A percentile compares a stretch with the other conserved stretches of the same genome.
phyloP scores from a whole-genome alignment of 2,888 invertebrate species.

The Gymnosoma rotundatum region DNA sequence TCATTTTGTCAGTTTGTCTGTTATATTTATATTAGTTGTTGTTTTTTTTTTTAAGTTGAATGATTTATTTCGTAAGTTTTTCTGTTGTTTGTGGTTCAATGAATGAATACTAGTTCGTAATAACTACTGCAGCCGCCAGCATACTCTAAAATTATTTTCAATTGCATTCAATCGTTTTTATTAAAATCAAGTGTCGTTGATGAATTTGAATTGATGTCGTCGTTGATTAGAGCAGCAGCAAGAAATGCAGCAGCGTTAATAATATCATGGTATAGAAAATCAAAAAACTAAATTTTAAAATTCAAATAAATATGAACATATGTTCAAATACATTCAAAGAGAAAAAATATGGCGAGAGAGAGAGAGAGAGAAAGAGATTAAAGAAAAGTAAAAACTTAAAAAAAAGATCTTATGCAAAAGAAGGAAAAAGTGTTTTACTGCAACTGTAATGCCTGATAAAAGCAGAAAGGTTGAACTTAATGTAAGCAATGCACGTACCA shows the following conservation, averaged over 20 bases:
- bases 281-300: too few relatives aligned
- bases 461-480: too few relatives aligned
- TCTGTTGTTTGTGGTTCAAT: slow-evolving; percentile 45
- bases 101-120: slow-evolving; percentile 25
- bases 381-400: too few relatives aligned
- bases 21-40: slow-evolving; percentile 8
- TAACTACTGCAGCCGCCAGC: slow-evolving; percentile 31
- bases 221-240: slow-evolving; percentile 36
- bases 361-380: too few relatives aligned
- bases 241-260: slow-evolving; percentile 12
- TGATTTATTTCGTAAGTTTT: slow-evolving; percentile 58
- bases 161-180: slow-evolving; percentile 78
- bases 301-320: too few relatives aligned
- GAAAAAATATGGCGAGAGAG: too few relatives aligned
- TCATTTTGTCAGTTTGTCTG: slow-evolving; percentile 16
- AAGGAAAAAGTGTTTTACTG: too few relatives aligned
- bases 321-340: too few relatives aligned
- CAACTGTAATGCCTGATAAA: too few relatives aligned
- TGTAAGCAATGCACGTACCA: too few relatives aligned
- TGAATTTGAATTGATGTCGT: slow-evolving; percentile 71
- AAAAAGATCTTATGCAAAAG: too few relatives aligned
- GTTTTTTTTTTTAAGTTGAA: slow-evolving; percentile 40
- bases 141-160: slow-evolving; percentile 75
- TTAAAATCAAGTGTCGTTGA: slow-evolving; percentile 77
- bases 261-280: not conserved